Evolutionary conservation across 2,113 vertebrate genomes (phyloP).

Genomic region (Junco hyemalis): DNA sequence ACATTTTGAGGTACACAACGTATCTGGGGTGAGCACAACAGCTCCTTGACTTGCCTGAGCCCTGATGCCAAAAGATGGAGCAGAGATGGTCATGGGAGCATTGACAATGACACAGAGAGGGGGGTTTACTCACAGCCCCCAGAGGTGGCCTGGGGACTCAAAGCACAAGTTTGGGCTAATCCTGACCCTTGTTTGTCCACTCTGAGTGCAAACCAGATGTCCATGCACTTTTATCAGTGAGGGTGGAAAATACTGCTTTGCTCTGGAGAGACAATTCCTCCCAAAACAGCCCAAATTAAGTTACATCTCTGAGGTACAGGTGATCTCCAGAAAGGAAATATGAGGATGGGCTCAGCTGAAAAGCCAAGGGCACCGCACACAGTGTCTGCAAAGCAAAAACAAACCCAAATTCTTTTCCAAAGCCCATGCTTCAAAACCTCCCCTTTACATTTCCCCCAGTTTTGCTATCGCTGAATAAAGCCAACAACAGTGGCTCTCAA

Average conservation of each 20-base stretch:
- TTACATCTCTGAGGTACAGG: not conserved
- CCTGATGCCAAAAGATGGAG: not conserved
- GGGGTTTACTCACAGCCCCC: fast-evolving
- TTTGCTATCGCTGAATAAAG: not conserved
- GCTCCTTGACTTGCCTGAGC: not conserved
- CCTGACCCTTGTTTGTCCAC: not conserved
- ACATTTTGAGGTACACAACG: not conserved
- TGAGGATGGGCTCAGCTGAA: fast-evolving
- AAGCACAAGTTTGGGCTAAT: fast-evolving
- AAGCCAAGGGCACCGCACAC: not conserved
- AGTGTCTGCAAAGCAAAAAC: fast-evolving
- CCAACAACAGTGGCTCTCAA: fast-evolving
- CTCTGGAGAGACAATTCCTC: not conserved
- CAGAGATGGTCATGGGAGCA: not conserved
- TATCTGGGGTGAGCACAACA: not conserved
- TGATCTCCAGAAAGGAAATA: not conserved
- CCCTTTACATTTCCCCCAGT: fast-evolving
- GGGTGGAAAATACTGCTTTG: not conserved
- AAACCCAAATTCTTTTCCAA: not conserved
- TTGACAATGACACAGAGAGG: fast-evolving
- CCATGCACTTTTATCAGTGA: fast-evolving
- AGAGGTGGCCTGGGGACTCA: not conserved
- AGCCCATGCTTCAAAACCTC: not conserved
- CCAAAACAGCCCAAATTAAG: not conserved
- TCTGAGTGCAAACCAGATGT: not conserved